Evolutionary conservation across 2,888 invertebrate genomes (phyloP), one percentile per base, ranked within the genome.

Genomic region (Tholera decimalis): DNA sequence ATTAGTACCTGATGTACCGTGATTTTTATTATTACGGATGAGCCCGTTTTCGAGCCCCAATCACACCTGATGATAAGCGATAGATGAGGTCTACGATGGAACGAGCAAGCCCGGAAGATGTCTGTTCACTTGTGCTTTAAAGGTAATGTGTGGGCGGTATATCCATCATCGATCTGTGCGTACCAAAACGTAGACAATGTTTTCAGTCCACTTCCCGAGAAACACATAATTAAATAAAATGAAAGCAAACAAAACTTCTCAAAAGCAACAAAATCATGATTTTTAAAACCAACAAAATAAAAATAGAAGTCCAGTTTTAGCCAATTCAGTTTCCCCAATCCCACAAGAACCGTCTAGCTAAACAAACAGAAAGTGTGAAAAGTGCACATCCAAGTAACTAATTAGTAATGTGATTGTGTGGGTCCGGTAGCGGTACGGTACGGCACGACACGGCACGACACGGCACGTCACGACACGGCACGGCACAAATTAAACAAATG

Each of bases 401-500:
- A 81, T 81, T 69, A 69, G 39, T 73, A 60, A 79, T 60, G 51
- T 49, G 66, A 73, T 71, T 81, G 73, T 60, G 63, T 56, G 63
- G 20, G 53, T 33, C 44, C 26, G 26, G n/a, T n/a, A n/a, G n/a
- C n/a, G 35, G 26, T 28, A 13, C 24, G 24, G 24, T 7, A 3
- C 22, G 55, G 13, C 30, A 11, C 43, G 37, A n/a, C 3, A 13
- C 39, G 30, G 59, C 20, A 15, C 58, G 18, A 15, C 22, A 6
- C 35, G 20, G 13, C 13, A 9, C 35, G 44, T 1, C 15, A 13
- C 15, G 35, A 15, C 26, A 46, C 60, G 49, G 46, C 54, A 24
- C 61, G 47, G 51, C 44, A 39, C 66, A 63, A 73, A 74, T 82
- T 76, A 73, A 82, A 80, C 83, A 83, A 82, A 78, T 81, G 82